Conservation (phyloP, 2,797 vertebrate species). For the Enteromius fasciolatus region DNA sequence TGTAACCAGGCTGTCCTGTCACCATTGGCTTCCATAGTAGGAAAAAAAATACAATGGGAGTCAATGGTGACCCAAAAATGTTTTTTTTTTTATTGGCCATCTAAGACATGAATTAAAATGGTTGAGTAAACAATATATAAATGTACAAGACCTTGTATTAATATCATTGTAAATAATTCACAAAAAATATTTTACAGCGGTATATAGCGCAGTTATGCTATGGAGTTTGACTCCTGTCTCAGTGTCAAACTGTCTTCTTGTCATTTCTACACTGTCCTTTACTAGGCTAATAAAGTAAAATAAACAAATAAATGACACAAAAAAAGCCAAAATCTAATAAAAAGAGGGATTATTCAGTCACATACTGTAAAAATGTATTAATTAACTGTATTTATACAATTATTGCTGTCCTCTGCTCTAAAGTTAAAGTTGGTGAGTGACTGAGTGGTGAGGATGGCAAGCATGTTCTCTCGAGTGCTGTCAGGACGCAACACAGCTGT, state of each 20-base stretch:
- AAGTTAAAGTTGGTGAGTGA: conserved; percentile 41
- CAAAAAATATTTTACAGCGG: background rate
- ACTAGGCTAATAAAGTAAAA: background rate
- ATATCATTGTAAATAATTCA: background rate
- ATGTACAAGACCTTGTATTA: background rate
- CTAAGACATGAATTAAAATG: background rate
- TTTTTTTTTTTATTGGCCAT: background rate
- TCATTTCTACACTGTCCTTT: background rate
- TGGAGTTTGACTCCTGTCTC: background rate
- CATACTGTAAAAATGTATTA: background rate
- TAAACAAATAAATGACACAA: background rate
- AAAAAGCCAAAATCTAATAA: too few relatives aligned
- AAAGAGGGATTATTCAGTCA: background rate
- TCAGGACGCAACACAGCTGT: conserved; percentile 75
- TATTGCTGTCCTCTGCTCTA: background rate
- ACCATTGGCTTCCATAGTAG: too few relatives aligned
- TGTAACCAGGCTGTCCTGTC: too few relatives aligned
- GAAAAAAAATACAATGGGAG: too few relatives aligned
- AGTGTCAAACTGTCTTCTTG: background rate
- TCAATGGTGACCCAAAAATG: too few relatives aligned
- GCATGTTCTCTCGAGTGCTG: conserved; percentile 79
- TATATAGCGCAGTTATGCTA: too few relatives aligned
- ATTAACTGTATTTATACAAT: background rate
- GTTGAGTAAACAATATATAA: background rate
- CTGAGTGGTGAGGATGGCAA: conserved; percentile 72